Evolutionary conservation across 2,113 vertebrate species (phyloP).

Genomic region (Telmatochromis sp.): DNA sequence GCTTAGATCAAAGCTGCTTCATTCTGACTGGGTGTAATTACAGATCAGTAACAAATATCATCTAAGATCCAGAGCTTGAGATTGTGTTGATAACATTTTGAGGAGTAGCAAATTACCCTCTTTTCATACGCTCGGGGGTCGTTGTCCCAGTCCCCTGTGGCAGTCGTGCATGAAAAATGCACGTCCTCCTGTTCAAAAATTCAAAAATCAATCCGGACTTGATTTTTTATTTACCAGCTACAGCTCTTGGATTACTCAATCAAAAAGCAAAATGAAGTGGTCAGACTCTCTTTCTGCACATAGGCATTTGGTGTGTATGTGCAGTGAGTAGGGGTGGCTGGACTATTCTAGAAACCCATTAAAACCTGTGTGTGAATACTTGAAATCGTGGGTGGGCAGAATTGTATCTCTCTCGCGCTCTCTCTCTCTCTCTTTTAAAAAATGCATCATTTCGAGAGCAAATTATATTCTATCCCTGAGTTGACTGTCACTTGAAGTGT

Average conservation of each 20-base stretch:
- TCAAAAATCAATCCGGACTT: not conserved
- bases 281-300: not conserved
- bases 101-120: not conserved
- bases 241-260: not conserved
- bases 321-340: not conserved
- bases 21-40: not conserved
- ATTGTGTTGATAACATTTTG: not conserved
- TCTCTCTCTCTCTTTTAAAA: not conserved
- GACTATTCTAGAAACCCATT: conserved; percentile 31
- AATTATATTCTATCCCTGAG: conserved; percentile 32
- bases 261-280: not conserved
- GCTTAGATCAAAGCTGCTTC: not conserved
- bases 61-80: not conserved
- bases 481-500: conserved; percentile 57
- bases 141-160: not conserved
- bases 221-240: not conserved
- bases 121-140: not conserved
- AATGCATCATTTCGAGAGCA: conserved; percentile 2
- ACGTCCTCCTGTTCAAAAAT: not conserved
- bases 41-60: not conserved
- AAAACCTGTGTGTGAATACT: not conserved
- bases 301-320: not conserved
- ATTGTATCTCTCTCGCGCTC: not conserved
- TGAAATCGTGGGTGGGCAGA: conserved; percentile 11
- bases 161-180: not conserved